Evolutionary conservation across 37 sponge, comb jelly and placozoan genomes (phyloP), one percentile per base, ranked within the genome.

Genomic region (Spongilla lacustris): DNA sequence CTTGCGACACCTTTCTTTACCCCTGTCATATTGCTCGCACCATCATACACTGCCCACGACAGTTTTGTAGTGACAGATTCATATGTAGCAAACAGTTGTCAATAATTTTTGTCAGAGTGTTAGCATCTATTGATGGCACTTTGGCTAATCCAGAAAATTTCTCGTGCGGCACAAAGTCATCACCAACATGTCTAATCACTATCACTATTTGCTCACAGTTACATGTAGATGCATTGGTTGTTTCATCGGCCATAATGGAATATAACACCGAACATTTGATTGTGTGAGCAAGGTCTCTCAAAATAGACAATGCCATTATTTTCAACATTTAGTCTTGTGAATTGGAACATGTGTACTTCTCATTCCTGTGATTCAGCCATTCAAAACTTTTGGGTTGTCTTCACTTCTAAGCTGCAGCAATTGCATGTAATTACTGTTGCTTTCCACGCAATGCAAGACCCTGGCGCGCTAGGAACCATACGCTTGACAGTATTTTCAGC

Each of bases 21-120:
- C 66, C 89, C 89, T 67, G 36, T 34, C 89, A 88, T 88, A 50
- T 82, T 82, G 68, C 82, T 69, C 10, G 83, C 89, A 17, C 83
- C 89, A 69, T 88, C 89, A 66, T 83, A 88, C 83, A 89, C 38
- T 84, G 84, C n/a, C 84, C 90, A 76, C 90, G 70, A 36, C 90
- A 89, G 35, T 83, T 76, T 24, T 29, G 5, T 50, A 89, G 25
- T 6, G 30, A 25, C 31, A 89, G 70, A 30, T 83, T 38, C 73
- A 89, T 77, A 2, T 84, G 66, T 26, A 77, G 36, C 30, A 89
- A 25, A 41, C 48, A 30, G 29, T 89, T 84, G 31, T 72, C 84
- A 0, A 89, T 22, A 22, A 78, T 84, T 67, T 69, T 36, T 36
- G 74, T 74, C 13, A 89, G 49, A 9, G 69, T 84, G 38, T 89